Base-by-base conservation (phyloP, 92 coral and sea anemone species). In the Actinernus sp. region DNA sequence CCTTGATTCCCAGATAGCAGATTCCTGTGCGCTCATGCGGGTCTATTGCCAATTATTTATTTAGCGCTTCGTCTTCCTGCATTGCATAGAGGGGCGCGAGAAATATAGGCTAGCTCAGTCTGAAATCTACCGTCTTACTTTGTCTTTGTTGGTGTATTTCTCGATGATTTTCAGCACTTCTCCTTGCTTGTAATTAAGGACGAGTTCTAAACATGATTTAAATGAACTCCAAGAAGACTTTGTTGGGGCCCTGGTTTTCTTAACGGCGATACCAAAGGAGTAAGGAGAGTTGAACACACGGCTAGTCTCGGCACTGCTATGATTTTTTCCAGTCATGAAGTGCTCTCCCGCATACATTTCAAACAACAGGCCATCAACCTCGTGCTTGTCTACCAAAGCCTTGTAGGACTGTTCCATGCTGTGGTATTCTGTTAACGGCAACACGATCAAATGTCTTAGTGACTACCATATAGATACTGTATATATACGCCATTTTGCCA, bases 361-460 rank as follows among this genome's bases (percentile, higher is more conserved):
- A 48, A 56, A 52, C 43, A 68, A 25, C 25, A 68, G 53, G 9
- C 75, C 75, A 4, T 68, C 65, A 12, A 68, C 63, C 55, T 51
- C 75, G 18, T 38, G 11, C 3, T 40, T 31, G 6, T 20, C 23
- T 28, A 68, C 40, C 9, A 68, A 21, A 25, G 75, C 64, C n/a
- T 54, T 2, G 75, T 68, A 68, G 52, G 55, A 40, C 43, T 68
- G 4, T 39, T 54, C 19, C 23, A 68, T 49, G 64, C 53, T 34
- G 22, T 59, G 25, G 17, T 54, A 68, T 5, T 34, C 75, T 68
- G 5, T 0, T 19, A 2, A 12, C 6, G 41, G 41, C 6, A 14
- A 34, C 6, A 34, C 41, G 41, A 34, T 34, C 41, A 34, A 34
- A 34, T 34, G 14, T 34, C n/a, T 34, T 6, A 34, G 41, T 34